Percentiles rank a stretch among this genome's conserved stretches.
phyloP scores from a whole-genome alignment of 2,797 vertebrate genomes.

The Poeciliopsis turneri region DNA sequence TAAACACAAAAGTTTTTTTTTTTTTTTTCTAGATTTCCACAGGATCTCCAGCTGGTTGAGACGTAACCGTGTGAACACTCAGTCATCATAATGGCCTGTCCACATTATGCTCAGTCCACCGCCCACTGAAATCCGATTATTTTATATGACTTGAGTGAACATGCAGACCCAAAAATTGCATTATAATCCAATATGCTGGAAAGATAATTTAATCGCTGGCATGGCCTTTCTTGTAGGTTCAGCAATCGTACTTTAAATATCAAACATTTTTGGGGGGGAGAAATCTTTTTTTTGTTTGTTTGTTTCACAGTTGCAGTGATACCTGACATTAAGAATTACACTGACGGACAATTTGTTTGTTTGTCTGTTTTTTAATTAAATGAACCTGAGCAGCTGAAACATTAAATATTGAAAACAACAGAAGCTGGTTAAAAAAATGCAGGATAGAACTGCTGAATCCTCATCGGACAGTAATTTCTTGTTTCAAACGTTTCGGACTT shows the following conservation, averaged over 20 bases:
- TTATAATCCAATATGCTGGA: background rate
- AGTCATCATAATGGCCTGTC: background rate
- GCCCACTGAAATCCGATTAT: background rate
- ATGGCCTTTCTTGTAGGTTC: background rate
- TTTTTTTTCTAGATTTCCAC: background rate
- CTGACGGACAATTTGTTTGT: background rate
- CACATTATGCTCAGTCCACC: background rate
- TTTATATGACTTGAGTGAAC: background rate
- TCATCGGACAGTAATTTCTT: background rate
- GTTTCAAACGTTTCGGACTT: conserved; percentile 25
- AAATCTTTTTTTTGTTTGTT: background rate
- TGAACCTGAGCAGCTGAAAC: conserved; percentile 4
- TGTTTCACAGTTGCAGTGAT: conserved; percentile 6
- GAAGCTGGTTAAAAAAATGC: conserved; percentile 41
- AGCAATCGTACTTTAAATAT: background rate
- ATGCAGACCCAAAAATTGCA: background rate
- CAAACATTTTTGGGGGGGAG: background rate
- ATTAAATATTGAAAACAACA: conserved; percentile 33
- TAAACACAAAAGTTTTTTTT: background rate
- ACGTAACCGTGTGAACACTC: background rate
- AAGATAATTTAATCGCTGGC: background rate
- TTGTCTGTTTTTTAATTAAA: conserved; percentile 21
- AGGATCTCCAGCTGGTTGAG: background rate
- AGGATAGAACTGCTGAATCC: conserved; percentile 34
- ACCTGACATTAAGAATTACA: background rate